Percentiles rank a stretch among this genome's conserved stretches.
phyloP scores from a whole-genome alignment of 2,888 invertebrate species.

The Hypomecis punctinalis region DNA sequence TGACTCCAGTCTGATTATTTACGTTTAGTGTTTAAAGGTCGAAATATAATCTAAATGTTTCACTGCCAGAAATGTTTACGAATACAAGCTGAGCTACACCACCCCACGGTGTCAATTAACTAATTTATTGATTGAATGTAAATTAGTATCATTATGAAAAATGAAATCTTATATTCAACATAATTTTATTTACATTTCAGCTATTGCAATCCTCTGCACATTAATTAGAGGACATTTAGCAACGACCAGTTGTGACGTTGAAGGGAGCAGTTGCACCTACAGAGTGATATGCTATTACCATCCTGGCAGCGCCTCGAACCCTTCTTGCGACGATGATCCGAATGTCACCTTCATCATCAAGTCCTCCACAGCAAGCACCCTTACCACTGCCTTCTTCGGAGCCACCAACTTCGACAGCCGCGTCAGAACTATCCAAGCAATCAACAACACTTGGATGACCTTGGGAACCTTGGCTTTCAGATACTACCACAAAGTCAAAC shows the following conservation, averaged over 20 bases:
- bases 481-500: slow-evolving; percentile 58
- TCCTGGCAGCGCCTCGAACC: slow-evolving; percentile 53
- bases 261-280: slow-evolving; percentile 55
- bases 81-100: no score
- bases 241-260: slow-evolving; percentile 49
- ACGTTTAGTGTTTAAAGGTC: no score
- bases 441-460: slow-evolving; percentile 56
- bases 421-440: slow-evolving; percentile 60
- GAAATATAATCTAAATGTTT: no score
- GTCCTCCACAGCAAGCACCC: slow-evolving; percentile 43
- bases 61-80: no score
- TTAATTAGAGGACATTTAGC: slow-evolving; percentile 32
- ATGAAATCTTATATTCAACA: no score
- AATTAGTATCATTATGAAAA: no score
- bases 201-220: slow-evolving; percentile 37
- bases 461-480: slow-evolving; percentile 58
- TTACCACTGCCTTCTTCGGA: slow-evolving; percentile 64
- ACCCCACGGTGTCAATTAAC: no score
- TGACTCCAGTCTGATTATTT: no score
- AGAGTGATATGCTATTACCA: slow-evolving; percentile 55
- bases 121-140: no score
- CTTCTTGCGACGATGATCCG: slow-evolving; percentile 53
- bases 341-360: slow-evolving; percentile 62
- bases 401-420: slow-evolving; percentile 72
- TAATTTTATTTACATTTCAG: slow-evolving; percentile 43